Conservation (phyloP, 2,113 vertebrate species). For the Sphaerodactylus townsendi region DNA sequence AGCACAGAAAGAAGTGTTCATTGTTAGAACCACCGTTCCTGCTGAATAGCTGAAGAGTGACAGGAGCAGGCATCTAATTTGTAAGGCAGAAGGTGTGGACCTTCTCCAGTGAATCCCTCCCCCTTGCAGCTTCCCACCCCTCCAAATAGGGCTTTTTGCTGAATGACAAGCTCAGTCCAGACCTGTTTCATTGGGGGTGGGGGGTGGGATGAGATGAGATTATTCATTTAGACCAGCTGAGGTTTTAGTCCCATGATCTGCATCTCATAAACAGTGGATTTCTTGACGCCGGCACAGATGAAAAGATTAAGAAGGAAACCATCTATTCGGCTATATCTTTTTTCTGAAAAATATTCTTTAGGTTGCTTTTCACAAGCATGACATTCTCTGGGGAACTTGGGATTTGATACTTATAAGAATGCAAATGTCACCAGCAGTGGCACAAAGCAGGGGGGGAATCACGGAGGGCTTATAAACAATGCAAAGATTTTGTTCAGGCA, state of each 20-base stretch:
- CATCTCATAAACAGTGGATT: slow-evolving; percentile 5
- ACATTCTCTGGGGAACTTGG: not conserved
- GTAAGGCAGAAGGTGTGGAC: not conserved
- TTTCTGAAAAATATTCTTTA: slow-evolving; percentile 8
- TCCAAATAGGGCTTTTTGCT: not conserved
- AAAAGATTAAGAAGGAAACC: slow-evolving; percentile 3
- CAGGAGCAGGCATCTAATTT: not conserved
- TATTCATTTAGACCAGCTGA: not conserved
- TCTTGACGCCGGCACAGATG: slow-evolving; percentile 7
- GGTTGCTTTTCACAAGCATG: not conserved
- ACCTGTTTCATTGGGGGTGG: not conserved
- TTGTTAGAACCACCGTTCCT: not conserved
- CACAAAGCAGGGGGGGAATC: not conserved
- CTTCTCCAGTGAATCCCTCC: not conserved
- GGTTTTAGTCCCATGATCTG: not conserved
- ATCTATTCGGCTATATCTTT: not conserved
- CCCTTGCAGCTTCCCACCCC: no score
- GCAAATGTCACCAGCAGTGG: not conserved
- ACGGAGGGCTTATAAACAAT: not conserved
- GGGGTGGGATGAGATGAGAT: not conserved
- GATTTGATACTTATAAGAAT: slow-evolving; percentile 14
- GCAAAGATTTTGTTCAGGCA: not conserved
- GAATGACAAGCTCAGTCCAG: not conserved
- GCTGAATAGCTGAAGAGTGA: not conserved
- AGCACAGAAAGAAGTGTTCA: not conserved